These are phyloP conservation scores for Microcebus tavaratra DNA, from an alignment of 2,113 vertebrate species.

Conservation along the genomic window DNA sequence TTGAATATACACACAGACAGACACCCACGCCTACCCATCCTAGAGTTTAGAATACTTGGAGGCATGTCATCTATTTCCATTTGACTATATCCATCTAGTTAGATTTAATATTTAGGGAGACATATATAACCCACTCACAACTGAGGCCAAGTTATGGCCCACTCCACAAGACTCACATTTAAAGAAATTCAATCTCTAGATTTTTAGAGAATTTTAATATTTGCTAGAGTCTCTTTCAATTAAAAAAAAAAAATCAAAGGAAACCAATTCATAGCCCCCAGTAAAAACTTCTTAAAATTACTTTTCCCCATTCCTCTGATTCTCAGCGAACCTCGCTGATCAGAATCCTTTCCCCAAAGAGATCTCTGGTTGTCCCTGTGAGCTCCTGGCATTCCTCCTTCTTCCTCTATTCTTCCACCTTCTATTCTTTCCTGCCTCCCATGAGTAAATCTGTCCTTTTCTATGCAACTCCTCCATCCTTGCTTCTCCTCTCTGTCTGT, in stretches of 20 bases:
- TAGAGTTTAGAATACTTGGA: not conserved
- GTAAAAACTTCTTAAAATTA: not conserved
- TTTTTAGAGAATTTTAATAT: not conserved
- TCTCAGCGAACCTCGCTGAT: not conserved
- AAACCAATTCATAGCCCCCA: not conserved
- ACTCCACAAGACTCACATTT: not conserved
- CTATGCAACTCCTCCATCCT: not conserved
- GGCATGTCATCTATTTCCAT: not conserved
- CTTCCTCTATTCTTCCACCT: not conserved
- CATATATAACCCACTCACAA: not conserved
- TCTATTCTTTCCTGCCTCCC: not conserved
- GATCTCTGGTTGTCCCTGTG: not conserved
- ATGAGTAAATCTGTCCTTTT: not conserved
- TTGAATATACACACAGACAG: not conserved
- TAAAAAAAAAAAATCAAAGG: not conserved
- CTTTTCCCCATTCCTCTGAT: not conserved
- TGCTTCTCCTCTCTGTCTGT: not conserved
- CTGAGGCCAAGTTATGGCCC: not conserved
- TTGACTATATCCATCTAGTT: not conserved
- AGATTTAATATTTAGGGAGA: not conserved
- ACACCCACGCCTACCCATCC: not conserved
- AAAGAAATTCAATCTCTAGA: not conserved
- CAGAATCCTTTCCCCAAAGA: not conserved
- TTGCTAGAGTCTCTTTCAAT: not conserved
- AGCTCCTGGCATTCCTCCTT: not conserved